A percentile compares a stretch with the other conserved stretches of the same genome.
Evolutionary conservation across 2,888 invertebrate genomes (phyloP).

Genomic region (Andrena hattorfiana): DNA sequence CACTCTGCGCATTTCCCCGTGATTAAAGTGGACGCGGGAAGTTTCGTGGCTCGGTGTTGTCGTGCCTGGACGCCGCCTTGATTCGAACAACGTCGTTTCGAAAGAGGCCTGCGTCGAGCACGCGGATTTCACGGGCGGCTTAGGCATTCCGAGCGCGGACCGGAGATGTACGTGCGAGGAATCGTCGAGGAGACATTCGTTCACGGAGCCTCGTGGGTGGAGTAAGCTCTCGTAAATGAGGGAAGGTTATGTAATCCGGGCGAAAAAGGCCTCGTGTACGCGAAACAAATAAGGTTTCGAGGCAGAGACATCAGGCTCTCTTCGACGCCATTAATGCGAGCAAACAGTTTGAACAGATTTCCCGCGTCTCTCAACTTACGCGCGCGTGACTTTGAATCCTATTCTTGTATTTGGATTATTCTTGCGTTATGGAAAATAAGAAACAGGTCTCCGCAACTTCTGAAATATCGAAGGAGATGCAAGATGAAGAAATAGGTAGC

Average conservation of each 20-base stretch:
- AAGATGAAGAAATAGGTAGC: neutral
- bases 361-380: neutral
- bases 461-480: neutral
- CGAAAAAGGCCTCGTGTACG: slow-evolving; percentile 45
- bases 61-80: neutral
- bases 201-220: slow-evolving; percentile 29
- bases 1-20: no score
- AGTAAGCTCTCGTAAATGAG: slow-evolving; percentile 36
- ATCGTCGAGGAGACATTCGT: slow-evolving; percentile 43
- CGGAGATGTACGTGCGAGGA: slow-evolving; percentile 49
- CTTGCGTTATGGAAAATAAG: neutral
- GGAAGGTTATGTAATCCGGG: slow-evolving; percentile 45
- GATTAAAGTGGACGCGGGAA: no score
- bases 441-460: no score
- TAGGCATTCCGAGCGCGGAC: slow-evolving; percentile 45
- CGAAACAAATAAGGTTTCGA: slow-evolving; percentile 39
- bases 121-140: slow-evolving; percentile 39
- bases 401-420: slow-evolving; percentile 29
- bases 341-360: slow-evolving; percentile 32
- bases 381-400: slow-evolving; percentile 38
- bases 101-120: neutral
- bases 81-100: neutral
- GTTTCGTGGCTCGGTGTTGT: neutral
- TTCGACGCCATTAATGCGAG: slow-evolving; percentile 14
- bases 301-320: slow-evolving; percentile 5